Evolutionary conservation across 1,140 invertebrate species (phyloP), one percentile per base, ranked within the genome.

Genomic region (Neodiprion pinetum): DNA sequence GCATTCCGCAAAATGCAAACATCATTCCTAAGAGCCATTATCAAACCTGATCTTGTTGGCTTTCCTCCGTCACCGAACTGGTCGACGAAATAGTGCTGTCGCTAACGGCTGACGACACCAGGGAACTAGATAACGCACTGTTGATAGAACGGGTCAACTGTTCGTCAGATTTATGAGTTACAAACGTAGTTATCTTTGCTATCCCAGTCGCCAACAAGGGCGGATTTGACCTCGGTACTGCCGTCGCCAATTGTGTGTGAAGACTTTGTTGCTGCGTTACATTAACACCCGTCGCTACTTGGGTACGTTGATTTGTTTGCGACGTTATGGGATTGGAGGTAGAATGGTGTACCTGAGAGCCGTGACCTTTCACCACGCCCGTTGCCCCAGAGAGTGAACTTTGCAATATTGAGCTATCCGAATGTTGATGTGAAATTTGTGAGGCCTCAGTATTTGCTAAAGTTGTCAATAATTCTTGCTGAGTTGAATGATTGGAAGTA

Each of bases 31-130:
- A 79, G 81, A 80, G 81, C 79, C 78, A 76, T 80, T 67, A 77
- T 76, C 86, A 86, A 87, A 87, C 86, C 86, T 87, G 86, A 72
- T 87, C 86, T 81, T 82, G 85, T 72, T 87, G 85, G 73, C 78
- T 80, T 70, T 87, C 86, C 78, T 88, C 85, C 74, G 83, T 78
- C 75, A 86, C 82, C 72, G 85, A 86, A 76, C 87, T 84, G 78
- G 81, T 86, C 72, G 85, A 84, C 40, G 85, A 86, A 77, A 84
- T 82, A 50, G 83, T 84, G 77, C 85, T 82, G 79, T 87, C 86
- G 72, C 81, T 87, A 79, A 84, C 82, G 76, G 82, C 84, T 40
- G 87, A 86, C 7, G 86, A 85, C 50, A 87, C 84, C 75, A 87
- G 76, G 47, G 85, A 86, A n/a, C 84, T 79, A 72, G 84, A 83